These are phyloP conservation scores for Drosophila atroscutellata DNA, from an alignment of 2,888 invertebrate genomes.

Conservation along the genomic window DNA sequence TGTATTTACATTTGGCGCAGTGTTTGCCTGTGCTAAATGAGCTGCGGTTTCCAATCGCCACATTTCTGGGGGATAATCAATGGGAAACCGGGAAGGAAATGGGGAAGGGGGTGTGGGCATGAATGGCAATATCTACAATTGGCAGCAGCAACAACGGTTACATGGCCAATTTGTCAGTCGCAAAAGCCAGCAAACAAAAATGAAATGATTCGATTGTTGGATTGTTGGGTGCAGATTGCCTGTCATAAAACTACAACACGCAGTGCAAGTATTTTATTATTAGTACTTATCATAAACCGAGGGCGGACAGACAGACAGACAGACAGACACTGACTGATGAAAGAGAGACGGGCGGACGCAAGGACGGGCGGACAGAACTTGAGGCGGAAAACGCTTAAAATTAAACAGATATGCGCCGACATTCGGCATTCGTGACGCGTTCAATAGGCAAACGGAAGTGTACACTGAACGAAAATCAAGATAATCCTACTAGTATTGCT, in stretches of 20 bases:
- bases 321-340: not conserved
- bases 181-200: constrained; percentile 8
- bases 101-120: too few relatives aligned
- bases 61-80: constrained; percentile 5
- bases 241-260: constrained; percentile 27
- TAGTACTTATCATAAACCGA: constrained; percentile 33
- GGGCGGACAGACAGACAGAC: not conserved
- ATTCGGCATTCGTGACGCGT: constrained; percentile 34
- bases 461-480: not conserved
- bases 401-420: constrained; percentile 52
- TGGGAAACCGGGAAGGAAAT: not conserved
- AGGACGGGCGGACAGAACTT: not conserved
- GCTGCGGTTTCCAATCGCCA: constrained; percentile 14
- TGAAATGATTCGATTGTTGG: constrained; percentile 22
- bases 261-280: constrained; percentile 17
- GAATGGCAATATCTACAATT: constrained; percentile 10
- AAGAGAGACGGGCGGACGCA: not conserved
- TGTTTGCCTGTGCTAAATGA: constrained; percentile 15
- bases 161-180: constrained; percentile 11
- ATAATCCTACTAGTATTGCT: not conserved
- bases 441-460: constrained; percentile 37
- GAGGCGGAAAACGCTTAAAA: constrained; percentile 44
- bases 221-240: constrained; percentile 8
- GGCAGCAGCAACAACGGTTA: constrained; percentile 1
- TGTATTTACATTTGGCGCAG: constrained; percentile 12